These are phyloP conservation scores for Lontra canadensis DNA, from an alignment of 2,113 vertebrate species.

Conservation along the genomic window DNA sequence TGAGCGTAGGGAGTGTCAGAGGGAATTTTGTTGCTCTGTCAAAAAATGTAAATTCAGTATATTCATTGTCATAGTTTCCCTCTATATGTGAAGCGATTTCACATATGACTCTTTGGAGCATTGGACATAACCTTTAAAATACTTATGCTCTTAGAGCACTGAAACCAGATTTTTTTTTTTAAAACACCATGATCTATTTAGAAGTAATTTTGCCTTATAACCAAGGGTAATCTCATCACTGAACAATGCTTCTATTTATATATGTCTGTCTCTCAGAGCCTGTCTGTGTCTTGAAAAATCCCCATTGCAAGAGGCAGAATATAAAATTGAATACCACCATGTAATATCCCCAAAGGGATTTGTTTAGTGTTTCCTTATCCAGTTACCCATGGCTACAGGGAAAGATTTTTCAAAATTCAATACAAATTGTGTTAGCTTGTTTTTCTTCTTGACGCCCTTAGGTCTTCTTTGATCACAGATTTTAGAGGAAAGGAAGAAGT, in stretches of 20 bases:
- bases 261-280: slow-evolving; percentile 32
- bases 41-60: background rate
- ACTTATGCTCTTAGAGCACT: background rate
- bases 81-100: slow-evolving; percentile 32
- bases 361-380: slow-evolving; percentile 69
- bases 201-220: slow-evolving; percentile 70
- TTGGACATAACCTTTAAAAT: slow-evolving; percentile 53
- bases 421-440: slow-evolving; percentile 76
- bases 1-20: background rate
- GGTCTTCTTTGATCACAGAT: slow-evolving; percentile 75
- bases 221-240: slow-evolving; percentile 69
- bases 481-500: slow-evolving; percentile 58
- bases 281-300: slow-evolving; percentile 49
- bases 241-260: slow-evolving; percentile 67
- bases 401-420: slow-evolving; percentile 52
- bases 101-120: background rate
- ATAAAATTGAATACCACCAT: slow-evolving; percentile 63
- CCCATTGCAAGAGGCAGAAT: slow-evolving; percentile 47
- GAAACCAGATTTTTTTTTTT: background rate
- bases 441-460: slow-evolving; percentile 71
- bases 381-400: slow-evolving; percentile 59
- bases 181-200: slow-evolving; percentile 55
- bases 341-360: slow-evolving; percentile 71
- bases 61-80: background rate
- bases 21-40: background rate